Base-by-base conservation (phyloP, 2,888 invertebrate species). In the Thelaira solivaga region DNA sequence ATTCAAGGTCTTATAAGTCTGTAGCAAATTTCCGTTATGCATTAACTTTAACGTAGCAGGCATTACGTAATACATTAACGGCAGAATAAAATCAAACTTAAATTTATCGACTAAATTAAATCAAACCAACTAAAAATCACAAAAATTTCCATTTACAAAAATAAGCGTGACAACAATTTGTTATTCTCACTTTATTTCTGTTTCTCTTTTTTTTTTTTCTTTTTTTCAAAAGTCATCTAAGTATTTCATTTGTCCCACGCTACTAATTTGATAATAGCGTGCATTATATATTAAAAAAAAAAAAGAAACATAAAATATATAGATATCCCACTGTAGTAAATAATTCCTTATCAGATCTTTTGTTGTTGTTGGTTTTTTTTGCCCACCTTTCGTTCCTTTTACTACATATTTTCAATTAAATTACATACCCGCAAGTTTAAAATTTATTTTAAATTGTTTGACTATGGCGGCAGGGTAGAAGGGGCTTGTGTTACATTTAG, bases 251-350 rank as follows among this genome's bases (percentile, higher is more conserved):
- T 59, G 51, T 71, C 76, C 65, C 72, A 76, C 76, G 71, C 71
- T 62, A 72, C 72, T 59, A 61, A 72, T 61, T 65, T 55, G 67
- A 65, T 61, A 47, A 67, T 76, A 53, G 53, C 65, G 68, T 76
- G 18, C 51, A 43, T 24, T 45, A 16, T 55, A 68, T 47, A 29
- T 31, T 11, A 31, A 13, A 22, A 39, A 47, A 26, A 49, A 24
- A 34, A 41, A 41, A 47, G 11, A 24, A 31, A 11, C 5, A 51
- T 47, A 3, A 47, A 20, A 11, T 10, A 8, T 55, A 26, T 18
- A 4, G 20, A 20, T 36, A 47, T 31, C 11, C 31, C 39, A 34
- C 26, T 7, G n/a, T 22, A 39, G 29, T 47, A 72, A 55, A 29
- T 39, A 16, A 34, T 55, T 53, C 26, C 47, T 72, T 64, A 72